Base-by-base conservation (phyloP, 2,797 vertebrate species). In the Cossypha heuglini region DNA sequence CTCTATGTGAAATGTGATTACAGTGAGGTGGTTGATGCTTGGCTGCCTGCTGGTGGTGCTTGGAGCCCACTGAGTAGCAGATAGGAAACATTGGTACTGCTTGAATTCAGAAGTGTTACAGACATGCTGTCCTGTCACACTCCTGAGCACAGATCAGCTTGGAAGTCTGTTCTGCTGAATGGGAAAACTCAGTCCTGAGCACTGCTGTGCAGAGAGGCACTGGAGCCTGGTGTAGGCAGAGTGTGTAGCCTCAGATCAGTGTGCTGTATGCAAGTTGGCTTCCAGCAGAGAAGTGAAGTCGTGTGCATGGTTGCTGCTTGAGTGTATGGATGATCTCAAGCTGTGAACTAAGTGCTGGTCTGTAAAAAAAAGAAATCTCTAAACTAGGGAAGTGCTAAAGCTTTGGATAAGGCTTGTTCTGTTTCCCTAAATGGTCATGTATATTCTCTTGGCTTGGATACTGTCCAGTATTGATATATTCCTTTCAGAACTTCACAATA, bases 291-390 rank as follows among this genome's bases (percentile, higher is more conserved):
- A 48, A 26, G 12, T 37, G 48, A 35, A 37, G 59, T 31, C 1
- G 3, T n/a, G 29, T 76, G 46, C 1, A 0, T 4, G 1, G 7
- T 67, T 5, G 4, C 61, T 79, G 45, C 10, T 11, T 64, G 37
- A 74, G 49, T 80, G 79, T 28, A 1, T 71, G 64, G 72, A 31
- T 94, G 42, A 42, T 57, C 31, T 51, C 38, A 61, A 43, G 52
- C 54, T 92, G 64, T 59, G 68, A 91, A 43, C 69, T 57, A 59
- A 74, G 13, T 80, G 35, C 24, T 93, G 38, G 49, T 89, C 25
- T 48, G 43, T 43, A 58, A 43, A 45, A 49, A 49, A 55, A 59
- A 29, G 1, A 45, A 31, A 49, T 59, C 9, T 88, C 46, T 69
- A 2, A 59, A 31, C 22, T n/a, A 57, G 42, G 16, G 62, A 22